Conservation (phyloP, 1,140 invertebrate species). For the Cydia fagiglandana region DNA sequence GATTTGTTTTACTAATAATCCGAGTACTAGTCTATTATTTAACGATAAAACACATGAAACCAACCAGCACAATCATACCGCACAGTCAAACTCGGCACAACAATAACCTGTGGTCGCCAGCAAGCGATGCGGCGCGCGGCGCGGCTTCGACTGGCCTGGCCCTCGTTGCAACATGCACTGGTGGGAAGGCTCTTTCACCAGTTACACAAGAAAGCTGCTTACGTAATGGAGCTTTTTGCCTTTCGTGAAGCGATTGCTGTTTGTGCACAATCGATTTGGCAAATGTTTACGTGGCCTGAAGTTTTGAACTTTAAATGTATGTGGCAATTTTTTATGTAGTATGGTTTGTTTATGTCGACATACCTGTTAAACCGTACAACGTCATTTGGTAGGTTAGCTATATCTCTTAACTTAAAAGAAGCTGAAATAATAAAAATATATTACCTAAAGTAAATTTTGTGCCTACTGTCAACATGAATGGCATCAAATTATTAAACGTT, state of each 20-base stretch:
- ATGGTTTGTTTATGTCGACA: not conserved
- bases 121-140: slow-evolving; percentile 18
- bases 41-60: not conserved
- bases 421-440: too few species aligned
- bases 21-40: not conserved
- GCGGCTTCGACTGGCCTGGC: slow-evolving; percentile 48
- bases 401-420: too few species aligned
- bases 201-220: slow-evolving; percentile 63
- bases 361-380: too few species aligned
- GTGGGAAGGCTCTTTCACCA: slow-evolving; percentile 62
- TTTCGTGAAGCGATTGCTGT: slow-evolving; percentile 53
- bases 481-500: too few species aligned
- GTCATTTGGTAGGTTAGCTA: too few species aligned
- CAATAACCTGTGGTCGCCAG: not conserved
- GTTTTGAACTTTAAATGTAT: not conserved
- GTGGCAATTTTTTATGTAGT: not conserved
- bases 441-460: too few species aligned
- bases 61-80: slow-evolving; percentile 13
- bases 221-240: slow-evolving; percentile 60
- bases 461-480: too few species aligned
- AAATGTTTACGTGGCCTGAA: slow-evolving; percentile 4
- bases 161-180: slow-evolving; percentile 59
- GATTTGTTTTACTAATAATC: not conserved
- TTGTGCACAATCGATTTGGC: slow-evolving; percentile 34
- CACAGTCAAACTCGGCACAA: not conserved